Percentiles rank a stretch among this genome's conserved stretches.
These are phyloP conservation scores for Hirtodrosophila confusa DNA, from an alignment of 2,888 invertebrate genomes.

Conservation along the genomic window DNA sequence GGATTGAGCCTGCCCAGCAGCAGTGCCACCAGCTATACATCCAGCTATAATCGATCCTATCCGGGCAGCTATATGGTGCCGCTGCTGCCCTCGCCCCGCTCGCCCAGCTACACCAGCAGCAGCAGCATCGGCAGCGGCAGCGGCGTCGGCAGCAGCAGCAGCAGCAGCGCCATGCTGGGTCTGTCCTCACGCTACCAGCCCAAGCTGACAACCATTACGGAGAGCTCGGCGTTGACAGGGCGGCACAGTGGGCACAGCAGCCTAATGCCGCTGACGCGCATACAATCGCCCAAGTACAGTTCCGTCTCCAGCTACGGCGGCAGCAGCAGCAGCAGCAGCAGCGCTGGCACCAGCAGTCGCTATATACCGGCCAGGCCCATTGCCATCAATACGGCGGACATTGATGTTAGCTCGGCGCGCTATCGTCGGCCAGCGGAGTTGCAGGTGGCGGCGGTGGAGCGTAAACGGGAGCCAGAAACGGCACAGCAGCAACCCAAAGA, in stretches of 20 bases:
- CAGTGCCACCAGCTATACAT: conserved; percentile 85
- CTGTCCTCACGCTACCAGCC: conserved; percentile 87
- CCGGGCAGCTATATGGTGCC: conserved; percentile 80
- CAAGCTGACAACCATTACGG: conserved; percentile 90
- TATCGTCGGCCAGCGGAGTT: conserved; percentile 82
- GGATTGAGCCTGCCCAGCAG: conserved; percentile 84
- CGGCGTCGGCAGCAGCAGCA: conserved; percentile 21
- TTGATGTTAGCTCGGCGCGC: conserved; percentile 90
- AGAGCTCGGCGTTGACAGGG: conserved; percentile 82
- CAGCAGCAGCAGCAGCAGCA: conserved; percentile 72
- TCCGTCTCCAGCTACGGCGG: conserved; percentile 81
- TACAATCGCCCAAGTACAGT: conserved; percentile 85
- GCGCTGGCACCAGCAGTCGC: conserved; percentile 81
- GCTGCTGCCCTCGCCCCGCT: conserved; percentile 70
- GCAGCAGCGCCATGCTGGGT: conserved; percentile 46
- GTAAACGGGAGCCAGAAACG: conserved; percentile 18
- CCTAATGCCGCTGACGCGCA: conserved; percentile 84
- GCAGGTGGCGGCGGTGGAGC: conserved; percentile 11
- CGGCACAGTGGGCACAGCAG: conserved; percentile 70
- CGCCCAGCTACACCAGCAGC: conserved; percentile 51
- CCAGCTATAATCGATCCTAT: conserved; percentile 86
- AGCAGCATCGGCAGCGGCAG: conserved; percentile 5
- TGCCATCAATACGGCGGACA: conserved; percentile 92
- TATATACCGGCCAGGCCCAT: conserved; percentile 87
- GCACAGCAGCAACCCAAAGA: conserved; percentile 73